Conservation (phyloP, 2,888 invertebrate genomes). For the Drosophila koepferae region DNA sequence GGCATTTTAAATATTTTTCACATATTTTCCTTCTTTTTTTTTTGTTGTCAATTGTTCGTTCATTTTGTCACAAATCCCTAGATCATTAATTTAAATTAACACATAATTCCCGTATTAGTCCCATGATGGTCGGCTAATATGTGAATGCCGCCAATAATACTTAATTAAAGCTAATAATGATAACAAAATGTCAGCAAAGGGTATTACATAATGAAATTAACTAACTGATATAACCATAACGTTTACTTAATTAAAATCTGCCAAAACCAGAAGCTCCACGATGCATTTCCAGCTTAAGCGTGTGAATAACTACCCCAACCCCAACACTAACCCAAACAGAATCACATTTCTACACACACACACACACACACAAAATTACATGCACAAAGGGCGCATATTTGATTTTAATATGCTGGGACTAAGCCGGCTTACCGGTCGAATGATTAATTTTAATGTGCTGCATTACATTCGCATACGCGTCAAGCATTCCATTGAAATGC, state of each 20-base stretch:
- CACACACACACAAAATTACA: conserved; percentile 33
- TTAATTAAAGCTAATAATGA: conserved; percentile 77
- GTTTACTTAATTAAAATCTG: conserved; percentile 75
- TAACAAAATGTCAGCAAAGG: conserved; percentile 52
- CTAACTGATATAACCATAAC: conserved; percentile 65
- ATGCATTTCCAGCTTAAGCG: conserved; percentile 50
- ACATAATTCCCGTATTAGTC: conserved; percentile 60
- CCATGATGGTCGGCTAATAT: conserved; percentile 63
- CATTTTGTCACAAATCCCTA: conserved; percentile 30
- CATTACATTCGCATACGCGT: conserved; percentile 61
- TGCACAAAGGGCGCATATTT: conserved; percentile 60
- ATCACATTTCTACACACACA: conserved; percentile 6
- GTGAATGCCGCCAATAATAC: conserved; percentile 69
- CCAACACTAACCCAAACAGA: background rate
- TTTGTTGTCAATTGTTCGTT: conserved; percentile 57
- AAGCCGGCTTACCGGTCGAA: conserved; percentile 73
- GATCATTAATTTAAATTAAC: conserved; percentile 68
- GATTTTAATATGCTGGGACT: conserved; percentile 70
- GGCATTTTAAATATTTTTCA: conserved; percentile 24
- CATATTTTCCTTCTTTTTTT: background rate
- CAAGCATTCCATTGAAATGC: conserved; percentile 38
- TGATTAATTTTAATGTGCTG: conserved; percentile 76
- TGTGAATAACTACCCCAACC: conserved; percentile 29
- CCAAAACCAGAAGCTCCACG: conserved; percentile 47
- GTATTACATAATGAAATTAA: conserved; percentile 75